phyloP scores from a whole-genome alignment of 2,797 vertebrate species.

The Ctenopoma kingsleyae region DNA sequence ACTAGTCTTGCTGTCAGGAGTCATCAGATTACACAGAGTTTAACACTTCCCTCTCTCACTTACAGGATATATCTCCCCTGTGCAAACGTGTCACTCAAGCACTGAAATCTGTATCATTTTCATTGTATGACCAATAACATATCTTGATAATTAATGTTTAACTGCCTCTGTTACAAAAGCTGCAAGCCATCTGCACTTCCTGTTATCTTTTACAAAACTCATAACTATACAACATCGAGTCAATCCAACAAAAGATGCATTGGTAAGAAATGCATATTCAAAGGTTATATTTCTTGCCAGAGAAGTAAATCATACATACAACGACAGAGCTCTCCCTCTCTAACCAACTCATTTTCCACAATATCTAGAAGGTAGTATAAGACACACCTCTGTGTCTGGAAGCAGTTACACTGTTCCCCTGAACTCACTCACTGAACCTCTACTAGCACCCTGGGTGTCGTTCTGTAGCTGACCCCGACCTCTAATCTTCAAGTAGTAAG shows the following conservation, averaged over 20 bases:
- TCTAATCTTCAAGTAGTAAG: conserved; percentile 5
- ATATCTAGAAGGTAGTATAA: conserved; percentile 1
- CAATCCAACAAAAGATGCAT: conserved; percentile 43
- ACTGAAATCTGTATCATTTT: conserved; percentile 55
- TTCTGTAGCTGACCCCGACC: conserved; percentile 21
- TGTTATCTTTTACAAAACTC: conserved; percentile 39
- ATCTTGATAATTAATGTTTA: conserved; percentile 59
- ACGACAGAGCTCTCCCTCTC: not conserved
- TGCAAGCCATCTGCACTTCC: conserved; percentile 36
- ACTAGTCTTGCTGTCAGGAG: conserved; percentile 28
- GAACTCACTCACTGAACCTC: conserved; percentile 28
- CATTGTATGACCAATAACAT: conserved; percentile 50
- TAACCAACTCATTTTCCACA: conserved; percentile 24
- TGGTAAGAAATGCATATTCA: conserved; percentile 38
- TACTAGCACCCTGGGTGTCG: conserved; percentile 15
- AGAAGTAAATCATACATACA: conserved; percentile 23
- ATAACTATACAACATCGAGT: conserved; percentile 57
- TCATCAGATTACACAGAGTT: conserved; percentile 61
- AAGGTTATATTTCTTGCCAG: conserved; percentile 21
- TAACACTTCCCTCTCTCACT: conserved; percentile 56
- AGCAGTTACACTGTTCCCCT: not conserved
- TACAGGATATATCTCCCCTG: conserved; percentile 29
- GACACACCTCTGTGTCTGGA: conserved; percentile 4
- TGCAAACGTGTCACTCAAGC: conserved; percentile 57
- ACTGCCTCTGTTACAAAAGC: conserved; percentile 61